Base-by-base conservation (phyloP, 2,113 vertebrate genomes). In the Sceloporus undulatus region DNA sequence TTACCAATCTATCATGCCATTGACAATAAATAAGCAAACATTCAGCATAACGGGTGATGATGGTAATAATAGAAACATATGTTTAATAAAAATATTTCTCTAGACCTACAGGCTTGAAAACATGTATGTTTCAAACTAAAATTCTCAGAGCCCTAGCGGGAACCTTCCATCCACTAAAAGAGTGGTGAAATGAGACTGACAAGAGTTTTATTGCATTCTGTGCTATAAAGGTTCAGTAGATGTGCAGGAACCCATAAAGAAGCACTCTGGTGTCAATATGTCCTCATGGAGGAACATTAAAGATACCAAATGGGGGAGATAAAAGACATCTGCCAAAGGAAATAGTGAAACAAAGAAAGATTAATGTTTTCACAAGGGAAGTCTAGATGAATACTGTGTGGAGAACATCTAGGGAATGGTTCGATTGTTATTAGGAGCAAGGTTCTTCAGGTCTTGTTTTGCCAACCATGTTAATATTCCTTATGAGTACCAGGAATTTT, bases 401-500 rank as follows among this genome's bases (percentile, higher is more conserved):
- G 59, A 27, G 38, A 89, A 71, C 11, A 66, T 27, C 34, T 85
- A 65, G 52, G 75, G 21, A 88, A 76, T 91, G 77, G 65, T 94
- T 93, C 59, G 74, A 70, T 88, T 42, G 48, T 90, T 85, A 81
- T 91, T 92, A 87, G 85, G 59, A 84, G 86, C 84, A 73, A 84
- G 75, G 79, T 89, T 84, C 74, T n/a, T 70, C 54, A 48, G 73
- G 38, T 91, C 87, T 79, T 91, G 54, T 73, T 94, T 90, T 88
- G 23, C 79, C 62, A 65, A 82, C 77, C 85, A 78, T 74, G 85
- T 84, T 68, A 90, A 85, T 90, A 89, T 90, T 93, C 87, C 91
- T 87, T 86, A 91, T 79, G 85, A 94, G 92, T 93, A 91, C 66
- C 86, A 65, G 66, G 88, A 42, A 62, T 94, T 92, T 91, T 84